phyloP scores from a whole-genome alignment of 1,140 invertebrate species.

The Episyrphus balteatus region DNA sequence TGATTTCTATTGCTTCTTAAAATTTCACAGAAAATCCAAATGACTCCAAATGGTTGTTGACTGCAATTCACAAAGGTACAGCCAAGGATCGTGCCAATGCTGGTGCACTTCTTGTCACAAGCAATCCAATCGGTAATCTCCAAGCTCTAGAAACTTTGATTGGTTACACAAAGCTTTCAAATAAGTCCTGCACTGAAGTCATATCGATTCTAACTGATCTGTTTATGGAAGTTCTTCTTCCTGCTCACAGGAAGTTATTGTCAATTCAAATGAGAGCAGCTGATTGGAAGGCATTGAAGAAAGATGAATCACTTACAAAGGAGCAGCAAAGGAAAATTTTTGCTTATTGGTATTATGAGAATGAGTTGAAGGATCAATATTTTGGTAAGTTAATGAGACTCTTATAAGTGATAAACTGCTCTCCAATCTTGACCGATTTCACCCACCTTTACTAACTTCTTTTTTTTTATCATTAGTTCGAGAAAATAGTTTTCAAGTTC shows the following conservation, averaged over 20 bases:
- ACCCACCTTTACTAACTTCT: background rate
- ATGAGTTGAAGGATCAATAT: slow-evolving; percentile 58
- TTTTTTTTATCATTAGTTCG: slow-evolving; percentile 3
- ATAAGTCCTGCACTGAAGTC: slow-evolving; percentile 52
- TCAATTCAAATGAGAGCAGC: slow-evolving; percentile 51
- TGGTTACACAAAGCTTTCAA: slow-evolving; percentile 57
- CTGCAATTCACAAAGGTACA: slow-evolving; percentile 60
- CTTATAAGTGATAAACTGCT: too few species aligned
- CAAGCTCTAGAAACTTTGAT: slow-evolving; percentile 49
- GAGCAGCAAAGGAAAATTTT: slow-evolving; percentile 36
- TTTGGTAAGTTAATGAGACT: slow-evolving; percentile 16
- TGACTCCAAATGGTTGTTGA: slow-evolving; percentile 53
- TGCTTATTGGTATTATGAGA: slow-evolving; percentile 59
- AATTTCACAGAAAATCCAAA: slow-evolving; percentile 33
- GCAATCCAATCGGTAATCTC: slow-evolving; percentile 64
- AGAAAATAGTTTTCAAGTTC: too few species aligned
- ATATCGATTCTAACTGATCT: slow-evolving; percentile 56
- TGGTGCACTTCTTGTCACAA: slow-evolving; percentile 59
- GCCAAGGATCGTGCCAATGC: slow-evolving; percentile 67
- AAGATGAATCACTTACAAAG: slow-evolving; percentile 36
- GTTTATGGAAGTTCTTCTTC: slow-evolving; percentile 56
- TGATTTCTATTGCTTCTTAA: background rate
- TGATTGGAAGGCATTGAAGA: slow-evolving; percentile 28
- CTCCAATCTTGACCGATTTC: too few species aligned
- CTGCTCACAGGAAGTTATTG: slow-evolving; percentile 50